phyloP scores from a whole-genome alignment of 2,113 vertebrate species.

The Turdus rufiventris region DNA sequence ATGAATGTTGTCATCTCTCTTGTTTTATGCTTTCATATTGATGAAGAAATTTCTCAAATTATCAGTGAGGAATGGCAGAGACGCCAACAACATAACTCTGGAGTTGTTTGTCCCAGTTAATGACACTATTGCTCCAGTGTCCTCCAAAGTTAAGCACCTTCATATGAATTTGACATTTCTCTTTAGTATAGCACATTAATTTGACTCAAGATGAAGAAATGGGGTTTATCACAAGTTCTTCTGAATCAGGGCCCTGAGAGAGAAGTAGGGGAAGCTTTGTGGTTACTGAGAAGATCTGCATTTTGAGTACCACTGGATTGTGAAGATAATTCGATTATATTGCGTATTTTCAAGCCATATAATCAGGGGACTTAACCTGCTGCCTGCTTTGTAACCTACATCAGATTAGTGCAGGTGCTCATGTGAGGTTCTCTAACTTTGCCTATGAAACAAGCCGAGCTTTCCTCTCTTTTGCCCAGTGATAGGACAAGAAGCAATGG shows the following conservation, averaged over 20 bases:
- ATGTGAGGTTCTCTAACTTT: background rate
- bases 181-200: background rate
- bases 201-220: background rate
- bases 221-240: background rate
- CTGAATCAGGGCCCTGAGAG: background rate
- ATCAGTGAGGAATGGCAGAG: background rate
- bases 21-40: background rate
- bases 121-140: background rate
- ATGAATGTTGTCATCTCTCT: background rate
- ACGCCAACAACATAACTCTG: background rate
- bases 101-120: background rate
- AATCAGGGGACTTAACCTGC: background rate
- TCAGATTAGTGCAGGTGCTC: background rate
- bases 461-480: background rate
- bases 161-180: background rate
- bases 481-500: background rate
- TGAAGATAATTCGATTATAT: background rate
- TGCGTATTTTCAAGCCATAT: background rate
- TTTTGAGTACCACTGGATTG: background rate
- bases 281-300: background rate
- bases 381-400: background rate
- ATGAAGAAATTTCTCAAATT: background rate
- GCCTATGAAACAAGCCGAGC: background rate
- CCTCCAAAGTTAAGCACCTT: background rate
- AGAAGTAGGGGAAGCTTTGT: background rate